Evolutionary conservation across 2,113 vertebrate species (phyloP), one percentile per base, ranked within the genome.

Genomic region (Toxotes jaculatrix): DNA sequence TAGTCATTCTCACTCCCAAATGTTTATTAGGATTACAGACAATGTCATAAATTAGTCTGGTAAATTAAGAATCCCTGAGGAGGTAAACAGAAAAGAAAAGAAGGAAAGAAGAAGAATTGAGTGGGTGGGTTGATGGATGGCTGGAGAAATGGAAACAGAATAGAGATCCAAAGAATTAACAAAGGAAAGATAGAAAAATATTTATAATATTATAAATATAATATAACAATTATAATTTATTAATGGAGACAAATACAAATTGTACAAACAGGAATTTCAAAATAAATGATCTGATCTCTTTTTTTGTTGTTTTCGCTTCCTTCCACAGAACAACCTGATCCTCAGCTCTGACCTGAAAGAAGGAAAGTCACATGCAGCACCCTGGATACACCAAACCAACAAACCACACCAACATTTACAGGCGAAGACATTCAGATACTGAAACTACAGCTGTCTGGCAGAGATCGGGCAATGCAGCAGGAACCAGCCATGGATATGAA

Each of bases 261-360:
- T 49, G 4, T 38, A 31, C 5, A 42, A 47, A 21, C 47, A 55
- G 23, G 14, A 73, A 21, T 3, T 63, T 51, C 9, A 31, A 66
- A 76, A 23, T 2, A 62, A 49, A 55, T 62, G 0, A 47, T 56
- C 62, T 70, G 19, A 61, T 47, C 12, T 27, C 0, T 55, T 68
- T 6, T 23, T 9, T 27, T 56, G 14, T 49, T 73, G 53, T 21
- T 27, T 1, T 82, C 79, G 17, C 8, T 43, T 88, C 9, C 72
- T 36, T 87, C 60, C 16, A 21, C 81, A 93, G 92, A 79, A 77
- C 11, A 12, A 32, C 34, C 55, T 57, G 49, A 49, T 66, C 70
- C 17, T 79, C 77, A 40, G 14, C 40, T 42, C 69, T 49, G 57
- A 77, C 62, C 66, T 42, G 16, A 42, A 17, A 32, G 43, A 68